Conservation (phyloP, 2,888 invertebrate species). For the Zygaena filipendulae region DNA sequence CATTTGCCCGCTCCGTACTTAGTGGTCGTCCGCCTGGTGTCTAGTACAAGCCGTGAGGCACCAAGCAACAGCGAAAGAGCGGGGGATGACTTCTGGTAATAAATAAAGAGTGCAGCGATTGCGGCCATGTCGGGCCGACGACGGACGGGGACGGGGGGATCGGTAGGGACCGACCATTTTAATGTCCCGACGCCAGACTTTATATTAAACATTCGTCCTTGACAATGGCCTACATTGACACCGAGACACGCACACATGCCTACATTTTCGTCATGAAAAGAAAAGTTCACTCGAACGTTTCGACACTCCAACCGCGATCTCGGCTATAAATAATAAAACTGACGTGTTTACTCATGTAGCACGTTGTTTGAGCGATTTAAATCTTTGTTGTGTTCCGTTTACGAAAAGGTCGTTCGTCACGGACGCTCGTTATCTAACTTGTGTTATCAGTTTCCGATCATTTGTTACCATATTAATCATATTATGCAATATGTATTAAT, state of each 20-base stretch:
- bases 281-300: slow-evolving; percentile 61
- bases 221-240: slow-evolving; percentile 67
- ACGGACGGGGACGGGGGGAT: slow-evolving; percentile 48
- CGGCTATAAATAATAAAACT: slow-evolving; percentile 54
- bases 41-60: too few relatives aligned
- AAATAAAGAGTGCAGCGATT: slow-evolving; percentile 68
- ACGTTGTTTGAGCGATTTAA: slow-evolving; percentile 33
- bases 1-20: too few relatives aligned
- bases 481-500: too few relatives aligned
- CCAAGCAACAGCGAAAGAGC: slow-evolving; percentile 21
- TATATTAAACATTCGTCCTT: slow-evolving; percentile 70
- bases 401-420: slow-evolving; percentile 29
- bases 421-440: background rate
- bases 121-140: slow-evolving; percentile 39
- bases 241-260: slow-evolving; percentile 61
- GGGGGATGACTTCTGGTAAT: slow-evolving; percentile 59
- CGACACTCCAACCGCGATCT: slow-evolving; percentile 50
- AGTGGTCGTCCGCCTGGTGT: too few relatives aligned
- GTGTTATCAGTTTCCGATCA: background rate
- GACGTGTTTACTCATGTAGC: slow-evolving; percentile 44
- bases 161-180: slow-evolving; percentile 65
- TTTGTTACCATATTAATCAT: too few relatives aligned
- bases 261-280: slow-evolving; percentile 56
- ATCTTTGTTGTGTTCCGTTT: slow-evolving; percentile 26
- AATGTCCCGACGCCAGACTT: slow-evolving; percentile 68